Evolutionary conservation across 2,797 vertebrate species (phyloP), one percentile per base, ranked within the genome.

Genomic region (Fistularia tabacaria): DNA sequence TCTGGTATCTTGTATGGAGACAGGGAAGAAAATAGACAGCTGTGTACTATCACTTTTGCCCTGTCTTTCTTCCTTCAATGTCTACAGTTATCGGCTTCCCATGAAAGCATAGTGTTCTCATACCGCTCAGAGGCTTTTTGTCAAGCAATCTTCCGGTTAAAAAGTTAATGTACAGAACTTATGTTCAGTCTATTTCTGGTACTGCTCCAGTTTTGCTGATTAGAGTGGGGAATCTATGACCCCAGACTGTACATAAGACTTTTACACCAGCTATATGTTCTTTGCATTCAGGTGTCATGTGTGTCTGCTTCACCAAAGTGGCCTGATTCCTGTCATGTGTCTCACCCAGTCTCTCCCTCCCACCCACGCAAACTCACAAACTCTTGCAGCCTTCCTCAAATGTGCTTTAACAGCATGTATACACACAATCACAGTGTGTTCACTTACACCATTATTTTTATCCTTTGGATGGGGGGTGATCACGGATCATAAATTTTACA

Each of bases 1-100:
- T 92, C 88, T 86, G 82, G 88, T 92, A 81, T 90, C 90, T 57
- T 72, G 50, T 73, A 59, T 69, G 70, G 82, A 85, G 77, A 83
- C 78, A 73, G 54, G 55, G 73, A 86, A 86, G 80, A 86, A 86
- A 82, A 79, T 80, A 66, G 73, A 82, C 11, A 69, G 65, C 57
- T 6, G 43, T 12, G 43, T 13, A 36, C 73, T 62, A 64, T 76
- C 69, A 50, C 55, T 51, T 69, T 59, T 64, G 47, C 38, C 46
- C 55, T 59, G 38, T 38, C 11, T 55, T 15, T 46, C 36, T 51
- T 42, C 42, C 37, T 42, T 39, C 11, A 52, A 25, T 42, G 14
- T 15, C n/a, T 36, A 61, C 43, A 50, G 56, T 15, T 13, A 14
- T 14, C 8, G 13, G 25, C 14, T 48, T 14, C 6, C 25, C 54